These are phyloP conservation scores for Oligia fasciuncula DNA, from an alignment of 2,888 invertebrate genomes.

Conservation along the genomic window DNA sequence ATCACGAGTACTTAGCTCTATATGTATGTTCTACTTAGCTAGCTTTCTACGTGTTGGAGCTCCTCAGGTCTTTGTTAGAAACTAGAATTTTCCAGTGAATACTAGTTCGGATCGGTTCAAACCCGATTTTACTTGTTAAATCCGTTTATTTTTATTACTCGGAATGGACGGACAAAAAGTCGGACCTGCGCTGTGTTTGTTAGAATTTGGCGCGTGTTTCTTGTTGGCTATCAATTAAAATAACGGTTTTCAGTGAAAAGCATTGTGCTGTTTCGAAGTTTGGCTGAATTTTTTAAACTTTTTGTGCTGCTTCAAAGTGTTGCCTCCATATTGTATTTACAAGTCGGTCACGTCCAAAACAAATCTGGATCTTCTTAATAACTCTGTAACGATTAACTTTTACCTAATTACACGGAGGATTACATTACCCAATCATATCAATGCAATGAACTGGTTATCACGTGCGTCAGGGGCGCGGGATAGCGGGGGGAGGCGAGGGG, in stretches of 20 bases:
- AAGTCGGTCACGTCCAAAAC: slow-evolving; percentile 22
- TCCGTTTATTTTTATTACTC: slow-evolving; percentile 63
- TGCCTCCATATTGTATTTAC: not conserved
- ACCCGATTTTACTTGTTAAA: slow-evolving; percentile 63
- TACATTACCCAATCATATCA: slow-evolving; percentile 68
- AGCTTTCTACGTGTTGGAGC: slow-evolving; percentile 61
- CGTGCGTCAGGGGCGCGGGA: slow-evolving; percentile 27
- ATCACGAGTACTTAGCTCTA: slow-evolving; percentile 80
- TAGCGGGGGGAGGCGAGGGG: slow-evolving; percentile 23
- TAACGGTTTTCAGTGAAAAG: slow-evolving; percentile 29
- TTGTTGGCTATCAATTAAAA: slow-evolving; percentile 46
- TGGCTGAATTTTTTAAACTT: not conserved
- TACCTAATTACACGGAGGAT: slow-evolving; percentile 69
- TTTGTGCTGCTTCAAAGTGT: not conserved
- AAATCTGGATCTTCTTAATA: slow-evolving; percentile 28
- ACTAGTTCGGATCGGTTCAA: slow-evolving; percentile 58
- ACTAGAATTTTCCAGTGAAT: slow-evolving; percentile 67
- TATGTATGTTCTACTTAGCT: slow-evolving; percentile 73
- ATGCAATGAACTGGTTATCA: slow-evolving; percentile 66
- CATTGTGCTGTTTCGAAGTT: not conserved
- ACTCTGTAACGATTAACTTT: slow-evolving; percentile 60
- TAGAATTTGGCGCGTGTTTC: slow-evolving; percentile 25
- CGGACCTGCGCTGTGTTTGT: slow-evolving; percentile 42
- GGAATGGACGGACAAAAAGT: slow-evolving; percentile 58
- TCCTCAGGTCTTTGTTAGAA: slow-evolving; percentile 76